phyloP scores from a whole-genome alignment of 1,140 invertebrate species.

The Tetragnatha versicolor region DNA sequence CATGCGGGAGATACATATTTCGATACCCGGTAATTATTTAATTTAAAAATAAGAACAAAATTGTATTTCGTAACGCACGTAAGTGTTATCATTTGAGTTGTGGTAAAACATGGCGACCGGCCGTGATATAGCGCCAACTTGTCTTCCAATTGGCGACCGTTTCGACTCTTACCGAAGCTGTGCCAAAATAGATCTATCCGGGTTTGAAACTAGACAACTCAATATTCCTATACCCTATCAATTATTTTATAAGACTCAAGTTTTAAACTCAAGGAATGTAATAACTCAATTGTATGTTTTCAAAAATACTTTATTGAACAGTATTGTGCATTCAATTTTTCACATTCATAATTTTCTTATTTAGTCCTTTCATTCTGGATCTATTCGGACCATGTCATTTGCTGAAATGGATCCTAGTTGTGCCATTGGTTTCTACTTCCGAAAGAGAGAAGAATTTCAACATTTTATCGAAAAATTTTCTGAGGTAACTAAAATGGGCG shows the following conservation, averaged over 20 bases:
- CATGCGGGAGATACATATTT: no score
- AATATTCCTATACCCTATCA: no score
- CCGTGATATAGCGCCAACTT: no score
- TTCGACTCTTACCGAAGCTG: no score
- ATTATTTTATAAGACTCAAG: not conserved
- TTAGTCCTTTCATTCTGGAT: conserved; percentile 82
- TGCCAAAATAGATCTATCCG: no score
- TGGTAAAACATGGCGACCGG: no score
- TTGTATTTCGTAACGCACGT: no score
- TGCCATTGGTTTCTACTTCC: conserved; percentile 87
- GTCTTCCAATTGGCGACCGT: no score
- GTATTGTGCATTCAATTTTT: not conserved
- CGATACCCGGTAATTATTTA: no score
- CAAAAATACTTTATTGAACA: not conserved
- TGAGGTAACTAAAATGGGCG: conserved; percentile 34
- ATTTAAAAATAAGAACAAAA: no score
- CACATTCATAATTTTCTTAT: conserved; percentile 18
- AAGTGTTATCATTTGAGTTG: no score
- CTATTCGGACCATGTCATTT: conserved; percentile 86
- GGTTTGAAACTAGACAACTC: no score
- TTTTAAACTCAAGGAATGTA: not conserved
- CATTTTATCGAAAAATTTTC: conserved; percentile 71
- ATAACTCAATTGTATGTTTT: not conserved
- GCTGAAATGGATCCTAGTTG: conserved; percentile 91
- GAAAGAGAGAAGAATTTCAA: conserved; percentile 78